Conservation (phyloP, 2,888 invertebrate genomes). For the Lutraria lutraria region DNA sequence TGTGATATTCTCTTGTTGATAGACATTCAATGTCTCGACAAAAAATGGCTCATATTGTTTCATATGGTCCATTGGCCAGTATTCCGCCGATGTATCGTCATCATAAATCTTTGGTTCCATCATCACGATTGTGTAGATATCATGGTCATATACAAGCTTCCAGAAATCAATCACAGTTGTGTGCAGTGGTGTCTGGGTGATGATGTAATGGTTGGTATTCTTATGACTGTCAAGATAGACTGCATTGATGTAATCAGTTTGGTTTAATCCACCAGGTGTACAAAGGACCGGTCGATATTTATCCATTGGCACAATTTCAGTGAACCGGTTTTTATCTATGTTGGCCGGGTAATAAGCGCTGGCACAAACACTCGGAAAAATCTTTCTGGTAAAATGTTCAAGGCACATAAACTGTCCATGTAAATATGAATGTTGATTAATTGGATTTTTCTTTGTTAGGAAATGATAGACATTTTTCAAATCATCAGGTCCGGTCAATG, state of each 20-base stretch:
- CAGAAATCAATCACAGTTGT: conserved; percentile 86
- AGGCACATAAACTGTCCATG: conserved; percentile 83
- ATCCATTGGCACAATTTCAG: conserved; percentile 82
- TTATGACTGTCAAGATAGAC: conserved; percentile 84
- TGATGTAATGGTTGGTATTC: conserved; percentile 80
- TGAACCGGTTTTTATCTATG: conserved; percentile 82
- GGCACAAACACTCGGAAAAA: conserved; percentile 72
- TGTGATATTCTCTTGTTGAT: conserved; percentile 80
- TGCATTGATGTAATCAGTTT: conserved; percentile 86
- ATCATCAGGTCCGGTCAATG: conserved; percentile 76
- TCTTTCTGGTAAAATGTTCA: conserved; percentile 78
- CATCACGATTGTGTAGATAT: conserved; percentile 83
- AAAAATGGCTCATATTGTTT: conserved; percentile 83
- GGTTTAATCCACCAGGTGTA: conserved; percentile 75
- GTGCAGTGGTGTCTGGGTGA: conserved; percentile 85
- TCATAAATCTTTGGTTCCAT: conserved; percentile 82
- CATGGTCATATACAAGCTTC: conserved; percentile 85
- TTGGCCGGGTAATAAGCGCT: conserved; percentile 78
- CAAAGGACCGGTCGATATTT: conserved; percentile 75
- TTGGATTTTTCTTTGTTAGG: conserved; percentile 77
- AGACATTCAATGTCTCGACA: conserved; percentile 78
- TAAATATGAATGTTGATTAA: conserved; percentile 80
- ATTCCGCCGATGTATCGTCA: conserved; percentile 84
- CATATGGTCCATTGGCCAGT: conserved; percentile 80
- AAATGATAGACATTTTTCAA: conserved; percentile 78